These are phyloP conservation scores for Gadopsis bispinosus DNA, from an alignment of 2,797 vertebrate species.

Conservation along the genomic window DNA sequence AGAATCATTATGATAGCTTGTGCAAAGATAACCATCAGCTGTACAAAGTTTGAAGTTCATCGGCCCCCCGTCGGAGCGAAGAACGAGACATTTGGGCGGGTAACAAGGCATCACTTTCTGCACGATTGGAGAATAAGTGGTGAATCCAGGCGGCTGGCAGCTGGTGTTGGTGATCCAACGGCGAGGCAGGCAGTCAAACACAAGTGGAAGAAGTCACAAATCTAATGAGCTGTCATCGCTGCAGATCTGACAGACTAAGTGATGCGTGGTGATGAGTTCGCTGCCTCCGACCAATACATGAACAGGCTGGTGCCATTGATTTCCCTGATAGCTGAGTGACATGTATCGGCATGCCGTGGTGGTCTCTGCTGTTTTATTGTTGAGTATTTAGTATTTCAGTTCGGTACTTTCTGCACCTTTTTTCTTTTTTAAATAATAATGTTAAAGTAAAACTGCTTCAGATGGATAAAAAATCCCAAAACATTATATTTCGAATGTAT, in stretches of 20 bases:
- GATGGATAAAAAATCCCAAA: no score
- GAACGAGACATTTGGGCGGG: neutral
- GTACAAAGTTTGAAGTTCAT: constrained; percentile 19
- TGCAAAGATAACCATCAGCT: constrained; percentile 12
- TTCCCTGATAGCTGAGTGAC: neutral
- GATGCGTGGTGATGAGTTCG: neutral
- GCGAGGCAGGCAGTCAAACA: neutral
- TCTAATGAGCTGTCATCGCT: neutral
- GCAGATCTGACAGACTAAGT: neutral
- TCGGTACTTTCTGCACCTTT: neutral
- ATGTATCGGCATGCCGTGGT: neutral
- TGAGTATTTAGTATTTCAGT: neutral
- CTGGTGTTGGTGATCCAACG: constrained; percentile 6
- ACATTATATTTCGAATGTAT: no score
- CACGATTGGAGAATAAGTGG: neutral
- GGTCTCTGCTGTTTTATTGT: neutral
- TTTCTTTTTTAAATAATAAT: neutral
- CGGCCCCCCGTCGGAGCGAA: neutral
- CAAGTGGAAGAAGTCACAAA: neutral
- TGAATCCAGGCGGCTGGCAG: neutral
- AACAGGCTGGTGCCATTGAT: neutral
- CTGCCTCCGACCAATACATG: neutral
- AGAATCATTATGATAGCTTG: neutral
- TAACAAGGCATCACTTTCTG: neutral
- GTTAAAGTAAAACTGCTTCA: neutral